These are phyloP conservation scores for Sinella curviseta DNA, from an alignment of 1,140 invertebrate species.

Conservation along the genomic window DNA sequence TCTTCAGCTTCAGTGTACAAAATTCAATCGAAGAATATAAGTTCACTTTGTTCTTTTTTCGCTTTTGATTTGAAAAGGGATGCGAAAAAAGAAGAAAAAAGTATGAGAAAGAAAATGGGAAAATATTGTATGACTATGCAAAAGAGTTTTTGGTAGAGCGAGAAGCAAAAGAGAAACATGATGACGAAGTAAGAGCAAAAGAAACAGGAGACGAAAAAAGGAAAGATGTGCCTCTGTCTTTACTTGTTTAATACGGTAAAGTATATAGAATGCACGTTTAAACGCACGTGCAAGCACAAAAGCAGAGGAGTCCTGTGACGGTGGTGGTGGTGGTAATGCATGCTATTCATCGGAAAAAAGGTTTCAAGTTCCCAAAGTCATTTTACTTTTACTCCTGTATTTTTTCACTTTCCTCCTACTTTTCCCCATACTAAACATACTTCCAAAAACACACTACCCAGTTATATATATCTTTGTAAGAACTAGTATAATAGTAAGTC, in stretches of 20 bases:
- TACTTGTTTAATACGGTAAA: too few relatives aligned
- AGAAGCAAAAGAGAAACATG: not conserved
- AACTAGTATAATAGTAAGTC: too few relatives aligned
- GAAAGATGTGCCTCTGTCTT: too few relatives aligned
- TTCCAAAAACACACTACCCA: too few relatives aligned
- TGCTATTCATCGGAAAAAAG: too few relatives aligned
- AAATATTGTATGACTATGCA: not conserved
- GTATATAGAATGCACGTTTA: too few relatives aligned
- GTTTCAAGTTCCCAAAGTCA: not conserved
- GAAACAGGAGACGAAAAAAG: not conserved
- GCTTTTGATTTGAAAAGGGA: not conserved
- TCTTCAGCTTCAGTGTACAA: not conserved
- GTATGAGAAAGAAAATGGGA: not conserved
- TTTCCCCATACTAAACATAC: not conserved
- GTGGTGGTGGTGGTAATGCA: too few relatives aligned
- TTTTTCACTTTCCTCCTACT: slow-evolving; percentile 14
- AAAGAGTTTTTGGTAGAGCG: not conserved
- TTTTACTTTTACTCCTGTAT: not conserved
- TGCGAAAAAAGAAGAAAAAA: too few relatives aligned
- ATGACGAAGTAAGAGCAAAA: not conserved
- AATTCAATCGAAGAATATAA: slow-evolving; percentile 13
- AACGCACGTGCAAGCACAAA: too few relatives aligned
- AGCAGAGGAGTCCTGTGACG: too few relatives aligned
- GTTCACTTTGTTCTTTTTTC: not conserved
- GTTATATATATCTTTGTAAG: too few relatives aligned